Evolutionary conservation across 2,888 invertebrate species (phyloP).

Genomic region (Microplitis deprimator): DNA sequence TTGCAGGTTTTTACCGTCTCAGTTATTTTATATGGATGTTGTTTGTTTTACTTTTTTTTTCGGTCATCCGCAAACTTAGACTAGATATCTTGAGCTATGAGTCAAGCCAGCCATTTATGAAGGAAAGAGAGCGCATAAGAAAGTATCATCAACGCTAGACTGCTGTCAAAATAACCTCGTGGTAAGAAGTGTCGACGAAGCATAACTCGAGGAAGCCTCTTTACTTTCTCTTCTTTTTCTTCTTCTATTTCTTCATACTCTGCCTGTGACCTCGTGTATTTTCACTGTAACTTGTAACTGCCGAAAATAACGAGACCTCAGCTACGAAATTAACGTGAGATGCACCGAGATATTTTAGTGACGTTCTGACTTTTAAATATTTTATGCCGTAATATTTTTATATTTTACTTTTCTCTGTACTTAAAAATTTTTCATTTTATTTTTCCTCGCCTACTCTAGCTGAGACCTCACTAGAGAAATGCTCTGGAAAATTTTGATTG

Average conservation of each 20-base stretch:
- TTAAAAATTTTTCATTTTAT: constrained; percentile 10
- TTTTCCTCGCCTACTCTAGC: neutral
- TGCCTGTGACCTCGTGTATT: constrained; percentile 16
- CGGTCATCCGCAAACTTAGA: neutral
- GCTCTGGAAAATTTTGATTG: constrained; percentile 22
- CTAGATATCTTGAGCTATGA: neutral
- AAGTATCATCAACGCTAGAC: constrained; percentile 19
- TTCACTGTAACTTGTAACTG: constrained; percentile 37
- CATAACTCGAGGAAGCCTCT: constrained; percentile 26
- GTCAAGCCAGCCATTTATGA: constrained; percentile 8
- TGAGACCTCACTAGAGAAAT: constrained; percentile 2
- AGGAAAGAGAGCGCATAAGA: constrained; percentile 20
- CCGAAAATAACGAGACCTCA: constrained; percentile 50
- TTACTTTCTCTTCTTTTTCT: constrained; percentile 35
- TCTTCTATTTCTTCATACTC: neutral
- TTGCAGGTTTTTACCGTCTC: constrained; percentile 5
- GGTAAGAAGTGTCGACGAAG: constrained; percentile 23
- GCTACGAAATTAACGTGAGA: constrained; percentile 38
- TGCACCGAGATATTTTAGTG: constrained; percentile 22
- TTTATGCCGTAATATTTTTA: constrained; percentile 20
- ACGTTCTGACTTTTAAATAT: constrained; percentile 14
- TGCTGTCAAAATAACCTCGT: constrained; percentile 27
- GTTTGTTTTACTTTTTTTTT: constrained; percentile 3
- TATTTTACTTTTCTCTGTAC: neutral
- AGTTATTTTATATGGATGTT: neutral